These are phyloP conservation scores for Tachina fera DNA, from an alignment of 2,888 invertebrate genomes.

Conservation along the genomic window DNA sequence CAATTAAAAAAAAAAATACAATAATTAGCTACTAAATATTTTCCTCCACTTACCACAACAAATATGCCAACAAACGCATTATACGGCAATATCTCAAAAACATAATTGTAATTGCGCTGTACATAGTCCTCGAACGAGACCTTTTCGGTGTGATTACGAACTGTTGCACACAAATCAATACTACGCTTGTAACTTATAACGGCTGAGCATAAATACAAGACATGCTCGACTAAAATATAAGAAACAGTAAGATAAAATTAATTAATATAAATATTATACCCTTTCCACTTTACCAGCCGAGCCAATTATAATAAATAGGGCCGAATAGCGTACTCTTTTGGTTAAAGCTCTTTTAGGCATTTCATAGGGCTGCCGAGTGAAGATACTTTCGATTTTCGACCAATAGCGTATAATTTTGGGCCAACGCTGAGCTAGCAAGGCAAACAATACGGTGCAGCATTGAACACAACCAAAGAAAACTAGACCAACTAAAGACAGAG, in stretches of 20 bases:
- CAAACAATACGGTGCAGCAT: constrained; percentile 77
- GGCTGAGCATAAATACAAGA: constrained; percentile 76
- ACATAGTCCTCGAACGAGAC: constrained; percentile 75
- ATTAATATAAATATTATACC: not conserved
- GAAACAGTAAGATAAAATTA: not conserved
- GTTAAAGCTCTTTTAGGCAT: constrained; percentile 74
- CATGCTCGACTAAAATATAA: constrained; percentile 77
- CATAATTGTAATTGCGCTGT: constrained; percentile 76
- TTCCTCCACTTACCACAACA: constrained; percentile 75
- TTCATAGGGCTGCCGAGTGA: constrained; percentile 78
- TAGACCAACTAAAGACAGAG: constrained; percentile 75
- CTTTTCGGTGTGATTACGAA: constrained; percentile 71
- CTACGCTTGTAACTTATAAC: constrained; percentile 73
- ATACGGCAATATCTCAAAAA: constrained; percentile 76
- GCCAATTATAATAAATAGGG: constrained; percentile 75
- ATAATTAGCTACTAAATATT: not conserved
- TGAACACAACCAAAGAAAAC: constrained; percentile 79
- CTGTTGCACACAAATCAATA: constrained; percentile 71
- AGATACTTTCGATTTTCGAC: constrained; percentile 79
- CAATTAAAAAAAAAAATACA: too few species aligned
- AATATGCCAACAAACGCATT: constrained; percentile 69
- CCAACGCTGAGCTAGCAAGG: constrained; percentile 79
- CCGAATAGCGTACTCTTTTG: constrained; percentile 76
- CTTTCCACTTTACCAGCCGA: constrained; percentile 73
- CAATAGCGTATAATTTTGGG: constrained; percentile 79